These are phyloP conservation scores for Temnopleurus reevesii DNA, from an alignment of 53 echinoderm and acorn worm species.

Conservation along the genomic window DNA sequence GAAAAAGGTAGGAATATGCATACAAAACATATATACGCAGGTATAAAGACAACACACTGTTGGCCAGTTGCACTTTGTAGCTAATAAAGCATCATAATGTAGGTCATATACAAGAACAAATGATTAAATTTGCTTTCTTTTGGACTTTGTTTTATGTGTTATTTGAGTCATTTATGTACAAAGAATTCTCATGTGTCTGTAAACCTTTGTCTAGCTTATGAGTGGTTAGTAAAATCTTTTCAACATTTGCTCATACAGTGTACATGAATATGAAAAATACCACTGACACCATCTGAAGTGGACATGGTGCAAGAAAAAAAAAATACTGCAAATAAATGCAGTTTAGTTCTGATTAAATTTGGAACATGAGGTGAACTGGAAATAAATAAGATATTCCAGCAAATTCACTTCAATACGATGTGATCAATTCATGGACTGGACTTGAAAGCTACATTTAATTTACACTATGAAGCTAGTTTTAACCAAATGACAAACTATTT, in stretches of 20 bases:
- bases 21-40: slow-evolving; percentile 48
- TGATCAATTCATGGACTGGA: too few relatives aligned
- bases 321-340: neutral
- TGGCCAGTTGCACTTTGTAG: neutral
- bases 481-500: too few relatives aligned
- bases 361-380: too few relatives aligned
- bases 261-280: too few relatives aligned
- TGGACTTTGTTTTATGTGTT: neutral
- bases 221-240: slow-evolving; percentile 11
- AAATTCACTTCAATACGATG: too few relatives aligned
- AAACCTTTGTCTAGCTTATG: neutral
- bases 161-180: neutral
- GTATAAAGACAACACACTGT: slow-evolving; percentile 24
- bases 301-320: slow-evolving; percentile 20
- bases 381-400: too few relatives aligned
- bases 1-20: slow-evolving; percentile 18
- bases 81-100: slow-evolving; percentile 10
- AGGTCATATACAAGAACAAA: neutral
- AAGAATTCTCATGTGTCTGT: neutral
- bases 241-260: neutral
- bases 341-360: too few relatives aligned
- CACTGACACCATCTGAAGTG: too few relatives aligned
- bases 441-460: too few relatives aligned
- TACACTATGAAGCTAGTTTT: too few relatives aligned
- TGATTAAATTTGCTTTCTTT: neutral